A percentile compares a stretch with the other conserved stretches of the same genome.
phyloP scores from a whole-genome alignment of 2,888 invertebrate species.

The Salpingus planirostris region DNA sequence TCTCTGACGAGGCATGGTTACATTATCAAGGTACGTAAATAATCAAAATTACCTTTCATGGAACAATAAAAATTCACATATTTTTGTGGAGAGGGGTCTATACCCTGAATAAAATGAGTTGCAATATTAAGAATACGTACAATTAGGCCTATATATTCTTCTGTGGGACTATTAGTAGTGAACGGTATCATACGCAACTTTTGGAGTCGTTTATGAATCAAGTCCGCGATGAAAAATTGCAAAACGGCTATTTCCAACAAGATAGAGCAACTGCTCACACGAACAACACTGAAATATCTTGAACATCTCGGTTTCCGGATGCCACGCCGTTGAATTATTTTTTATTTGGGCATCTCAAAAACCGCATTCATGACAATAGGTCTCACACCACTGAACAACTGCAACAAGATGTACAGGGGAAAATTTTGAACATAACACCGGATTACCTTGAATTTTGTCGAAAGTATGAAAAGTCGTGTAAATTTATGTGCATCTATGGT shows the following conservation, averaged over 20 bases:
- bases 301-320: not conserved
- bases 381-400: too few relatives aligned
- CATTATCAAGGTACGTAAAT: too few relatives aligned
- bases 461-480: not conserved
- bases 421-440: not conserved
- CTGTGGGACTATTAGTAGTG: not conserved
- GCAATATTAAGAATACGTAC: not conserved
- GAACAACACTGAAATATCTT: not conserved
- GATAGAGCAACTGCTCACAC: not conserved
- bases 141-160: not conserved
- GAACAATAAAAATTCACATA: too few relatives aligned
- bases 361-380: not conserved
- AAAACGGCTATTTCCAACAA: not conserved
- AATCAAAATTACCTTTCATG: too few relatives aligned
- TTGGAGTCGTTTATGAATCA: not conserved
- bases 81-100: too few relatives aligned
- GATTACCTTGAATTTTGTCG: not conserved
- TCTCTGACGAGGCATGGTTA: too few relatives aligned
- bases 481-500: too few relatives aligned
- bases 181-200: not conserved
- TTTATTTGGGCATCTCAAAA: not conserved
- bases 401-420: too few relatives aligned
- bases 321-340: not conserved
- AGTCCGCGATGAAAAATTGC: not conserved
- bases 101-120: too few relatives aligned